These are phyloP conservation scores for Cyrtonyx montezumae DNA, from an alignment of 2,113 vertebrate species.

Conservation along the genomic window DNA sequence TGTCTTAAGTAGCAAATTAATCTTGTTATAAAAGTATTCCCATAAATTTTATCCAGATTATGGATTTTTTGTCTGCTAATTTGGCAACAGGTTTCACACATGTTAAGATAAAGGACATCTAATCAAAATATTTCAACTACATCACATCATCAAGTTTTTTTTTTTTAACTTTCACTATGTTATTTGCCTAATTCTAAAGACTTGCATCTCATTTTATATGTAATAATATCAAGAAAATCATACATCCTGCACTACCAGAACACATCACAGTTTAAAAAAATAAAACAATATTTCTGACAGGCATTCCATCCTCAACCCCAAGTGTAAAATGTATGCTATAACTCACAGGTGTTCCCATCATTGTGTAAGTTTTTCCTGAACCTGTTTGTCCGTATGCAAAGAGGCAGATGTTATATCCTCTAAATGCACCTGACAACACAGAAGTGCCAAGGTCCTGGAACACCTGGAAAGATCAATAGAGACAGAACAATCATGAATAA, in stretches of 20 bases:
- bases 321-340: neutral
- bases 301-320: neutral
- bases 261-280: neutral
- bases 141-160: neutral
- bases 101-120: neutral
- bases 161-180: neutral
- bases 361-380: slow-evolving; percentile 98
- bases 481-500: neutral
- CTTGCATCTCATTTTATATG: neutral
- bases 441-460: slow-evolving; percentile 95
- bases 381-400: slow-evolving; percentile 99
- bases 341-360: slow-evolving; percentile 97
- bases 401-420: slow-evolving; percentile 97
- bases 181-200: neutral
- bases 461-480: slow-evolving; percentile 81
- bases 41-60: neutral
- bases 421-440: slow-evolving; percentile 89
- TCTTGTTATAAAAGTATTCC: neutral
- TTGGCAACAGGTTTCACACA: fast-evolving
- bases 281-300: neutral
- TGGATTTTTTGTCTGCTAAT: neutral
- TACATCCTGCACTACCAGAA: neutral
- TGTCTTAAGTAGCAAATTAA: neutral
- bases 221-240: neutral
- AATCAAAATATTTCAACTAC: neutral